phyloP scores from a whole-genome alignment of 2,797 vertebrate genomes.

The Myioborus miniatus region DNA sequence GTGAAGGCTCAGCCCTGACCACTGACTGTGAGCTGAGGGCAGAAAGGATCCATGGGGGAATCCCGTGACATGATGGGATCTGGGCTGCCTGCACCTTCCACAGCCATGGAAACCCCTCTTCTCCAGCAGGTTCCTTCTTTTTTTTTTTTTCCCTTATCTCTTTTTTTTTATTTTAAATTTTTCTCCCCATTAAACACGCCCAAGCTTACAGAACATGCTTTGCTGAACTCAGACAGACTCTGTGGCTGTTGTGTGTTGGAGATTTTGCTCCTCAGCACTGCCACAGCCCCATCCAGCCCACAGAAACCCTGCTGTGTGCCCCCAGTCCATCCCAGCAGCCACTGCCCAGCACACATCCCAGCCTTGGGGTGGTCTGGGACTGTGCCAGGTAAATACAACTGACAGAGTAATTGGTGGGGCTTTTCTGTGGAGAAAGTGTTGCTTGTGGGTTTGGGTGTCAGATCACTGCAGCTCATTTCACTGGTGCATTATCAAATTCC shows the following conservation, averaged over 20 bases:
- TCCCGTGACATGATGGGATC: fast-evolving
- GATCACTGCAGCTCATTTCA: slow-evolving; percentile 13
- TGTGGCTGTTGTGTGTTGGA: not conserved
- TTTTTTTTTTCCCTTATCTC: too few species aligned
- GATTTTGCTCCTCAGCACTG: not conserved
- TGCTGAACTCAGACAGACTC: not conserved
- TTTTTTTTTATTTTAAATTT: not conserved
- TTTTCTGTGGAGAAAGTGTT: slow-evolving; percentile 43
- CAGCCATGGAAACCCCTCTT: not conserved
- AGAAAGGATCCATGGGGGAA: not conserved
- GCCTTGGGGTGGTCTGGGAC: not conserved
- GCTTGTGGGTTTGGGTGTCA: slow-evolving; percentile 28
- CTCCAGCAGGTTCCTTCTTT: not conserved
- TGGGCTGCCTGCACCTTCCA: not conserved
- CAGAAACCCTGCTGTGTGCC: fast-evolving
- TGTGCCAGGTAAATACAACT: not conserved
- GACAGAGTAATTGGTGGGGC: slow-evolving; percentile 1
- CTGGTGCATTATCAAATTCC: slow-evolving; percentile 15
- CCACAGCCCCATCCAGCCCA: not conserved
- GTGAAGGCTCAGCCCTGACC: fast-evolving
- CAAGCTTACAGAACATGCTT: not conserved
- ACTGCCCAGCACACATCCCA: not conserved
- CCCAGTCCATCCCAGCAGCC: not conserved
- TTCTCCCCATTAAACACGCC: not conserved
- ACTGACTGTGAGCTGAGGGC: fast-evolving